Percentiles rank a stretch among this genome's conserved stretches.
These are phyloP conservation scores for Odontocolon sp. DNA, from an alignment of 2,888 invertebrate genomes.

Conservation along the genomic window DNA sequence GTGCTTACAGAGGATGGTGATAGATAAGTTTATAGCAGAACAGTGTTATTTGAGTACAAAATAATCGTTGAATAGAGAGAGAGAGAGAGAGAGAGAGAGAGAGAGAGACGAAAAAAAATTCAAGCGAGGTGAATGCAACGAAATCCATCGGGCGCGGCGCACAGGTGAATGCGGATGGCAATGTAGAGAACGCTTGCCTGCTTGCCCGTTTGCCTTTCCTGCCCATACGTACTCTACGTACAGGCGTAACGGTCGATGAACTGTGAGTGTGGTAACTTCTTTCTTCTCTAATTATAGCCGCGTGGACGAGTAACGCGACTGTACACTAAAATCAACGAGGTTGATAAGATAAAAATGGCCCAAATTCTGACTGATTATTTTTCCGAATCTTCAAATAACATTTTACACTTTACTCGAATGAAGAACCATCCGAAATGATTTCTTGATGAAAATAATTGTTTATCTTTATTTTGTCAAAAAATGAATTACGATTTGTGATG, in stretches of 20 bases:
- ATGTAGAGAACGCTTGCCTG: conserved; percentile 38
- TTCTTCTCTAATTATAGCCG: conserved; percentile 62
- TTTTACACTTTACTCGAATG: too few relatives aligned
- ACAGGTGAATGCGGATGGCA: conserved; percentile 59
- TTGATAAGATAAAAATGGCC: too few relatives aligned
- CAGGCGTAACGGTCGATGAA: conserved; percentile 66
- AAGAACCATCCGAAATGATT: too few relatives aligned
- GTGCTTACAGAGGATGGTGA: background rate
- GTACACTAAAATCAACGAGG: conserved; percentile 33
- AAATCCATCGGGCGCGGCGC: conserved; percentile 56
- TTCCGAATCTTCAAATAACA: too few relatives aligned
- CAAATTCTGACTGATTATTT: too few relatives aligned
- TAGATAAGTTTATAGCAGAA: background rate
- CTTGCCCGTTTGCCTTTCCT: conserved; percentile 50
- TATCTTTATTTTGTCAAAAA: too few relatives aligned
- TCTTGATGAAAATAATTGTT: too few relatives aligned
- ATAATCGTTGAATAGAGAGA: background rate
- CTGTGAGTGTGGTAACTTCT: conserved; percentile 64
- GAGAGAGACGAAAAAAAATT: conserved; percentile 17
- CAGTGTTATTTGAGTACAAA: too few relatives aligned
- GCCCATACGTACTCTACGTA: conserved; percentile 53
- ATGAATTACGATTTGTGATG: too few relatives aligned
- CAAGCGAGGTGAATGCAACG: conserved; percentile 43
- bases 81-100: conserved; percentile 16
- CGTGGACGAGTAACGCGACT: conserved; percentile 59